Base-by-base conservation (phyloP, 2,888 invertebrate species). In the Lypha dubia region DNA sequence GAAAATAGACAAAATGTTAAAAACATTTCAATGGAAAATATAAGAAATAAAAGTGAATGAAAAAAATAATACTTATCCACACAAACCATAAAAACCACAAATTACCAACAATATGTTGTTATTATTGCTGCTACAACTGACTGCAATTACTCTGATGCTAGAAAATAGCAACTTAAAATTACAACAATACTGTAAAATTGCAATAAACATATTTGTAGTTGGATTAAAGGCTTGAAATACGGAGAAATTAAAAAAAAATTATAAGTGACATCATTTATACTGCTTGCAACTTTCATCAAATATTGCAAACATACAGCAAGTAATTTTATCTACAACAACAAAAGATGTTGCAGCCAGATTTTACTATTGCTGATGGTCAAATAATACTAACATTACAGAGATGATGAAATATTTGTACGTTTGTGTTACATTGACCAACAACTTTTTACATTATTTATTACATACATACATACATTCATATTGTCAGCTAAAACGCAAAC, bases 61-160 rank as follows among this genome's bases (percentile, higher is more conserved):
- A 79, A 74, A 70, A n/a, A n/a, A n/a, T n/a, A n/a, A 71, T 68
- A 79, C 63, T 73, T 56, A 63, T 73, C 74, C 84, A 63, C 77
- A 84, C 28, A 79, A 71, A 70, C 74, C 75, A 85, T 71, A 24
- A 75, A 65, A 74, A 58, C 81, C 77, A 44, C 81, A 82, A 80
- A 76, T 44, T 49, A 60, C 73, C 60, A 74, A 62, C 75, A 82
- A 79, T 63, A 81, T 63, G 44, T 56, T 79, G 65, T 71, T 63
- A 15, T 28, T 49, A 28, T 22, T 58, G 41, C 24, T 51, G 24
- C 60, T 49, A 35, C 20, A 65, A 20, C 24, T n/a, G n/a, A n/a
- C n/a, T 60, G 17, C 17, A 41, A 56, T 35, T 65, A 22, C 58
- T n/a, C n/a, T 58, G 68, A n/a, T 49, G 68, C 60, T 60, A 51